Conservation (phyloP, 2,888 invertebrate genomes). For the Tinea semifulvella region DNA sequence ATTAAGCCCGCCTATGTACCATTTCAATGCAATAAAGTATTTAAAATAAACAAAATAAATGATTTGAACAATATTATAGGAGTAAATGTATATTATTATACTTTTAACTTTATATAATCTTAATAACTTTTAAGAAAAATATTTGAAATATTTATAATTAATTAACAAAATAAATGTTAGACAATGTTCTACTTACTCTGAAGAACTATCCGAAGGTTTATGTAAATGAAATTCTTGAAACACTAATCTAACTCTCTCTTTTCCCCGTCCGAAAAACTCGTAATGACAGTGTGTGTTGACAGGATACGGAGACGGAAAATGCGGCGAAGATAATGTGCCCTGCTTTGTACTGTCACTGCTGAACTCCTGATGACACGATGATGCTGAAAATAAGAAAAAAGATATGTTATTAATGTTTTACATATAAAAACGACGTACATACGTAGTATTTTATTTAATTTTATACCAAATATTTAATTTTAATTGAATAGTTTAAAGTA, state of each 20-base stretch:
- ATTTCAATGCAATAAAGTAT: no score
- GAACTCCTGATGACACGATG: slow-evolving; percentile 80
- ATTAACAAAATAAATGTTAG: no score
- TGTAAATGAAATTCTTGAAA: slow-evolving; percentile 87
- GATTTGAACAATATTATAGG: no score
- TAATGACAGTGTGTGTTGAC: slow-evolving; percentile 85
- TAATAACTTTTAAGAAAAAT: slow-evolving; percentile 9
- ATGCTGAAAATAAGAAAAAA: slow-evolving; percentile 67
- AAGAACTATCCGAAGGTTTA: slow-evolving; percentile 68
- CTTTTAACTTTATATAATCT: background rate
- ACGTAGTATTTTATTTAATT: background rate
- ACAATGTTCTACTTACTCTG: slow-evolving; percentile 65
- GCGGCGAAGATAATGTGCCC: slow-evolving; percentile 85
- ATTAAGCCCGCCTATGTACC: no score
- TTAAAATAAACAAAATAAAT: no score
- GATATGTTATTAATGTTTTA: slow-evolving; percentile 8
- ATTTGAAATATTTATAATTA: background rate
- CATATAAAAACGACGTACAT: background rate
- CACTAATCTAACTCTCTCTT: slow-evolving; percentile 84
- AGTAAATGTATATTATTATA: no score
- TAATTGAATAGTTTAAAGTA: background rate
- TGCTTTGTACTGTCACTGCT: slow-evolving; percentile 83
- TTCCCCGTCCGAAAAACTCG: slow-evolving; percentile 87
- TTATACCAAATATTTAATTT: background rate
- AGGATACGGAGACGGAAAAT: slow-evolving; percentile 85